Percentiles rank a stretch among this genome's conserved stretches.
These are phyloP conservation scores for Hyperoplus immaculatus DNA, from an alignment of 2,797 vertebrate genomes.

Conservation along the genomic window DNA sequence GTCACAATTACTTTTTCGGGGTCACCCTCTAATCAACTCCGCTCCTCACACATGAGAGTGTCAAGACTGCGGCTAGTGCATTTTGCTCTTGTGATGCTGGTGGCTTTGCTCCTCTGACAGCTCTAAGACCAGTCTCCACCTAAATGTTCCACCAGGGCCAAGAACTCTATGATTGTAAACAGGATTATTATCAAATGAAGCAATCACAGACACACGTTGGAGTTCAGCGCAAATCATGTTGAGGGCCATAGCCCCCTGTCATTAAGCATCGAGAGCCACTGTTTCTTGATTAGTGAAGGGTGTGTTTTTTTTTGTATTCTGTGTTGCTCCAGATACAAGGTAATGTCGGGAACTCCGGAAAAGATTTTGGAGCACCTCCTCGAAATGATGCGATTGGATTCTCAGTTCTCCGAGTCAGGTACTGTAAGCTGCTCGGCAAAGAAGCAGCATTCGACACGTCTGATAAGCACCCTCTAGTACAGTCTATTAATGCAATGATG, in stretches of 20 bases:
- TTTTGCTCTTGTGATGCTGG: conserved; percentile 48
- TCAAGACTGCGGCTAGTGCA: conserved; percentile 57
- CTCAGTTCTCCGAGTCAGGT: conserved; percentile 91
- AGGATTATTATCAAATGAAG: conserved; percentile 76
- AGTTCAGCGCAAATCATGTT: conserved; percentile 62
- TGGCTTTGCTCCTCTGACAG: conserved; percentile 34
- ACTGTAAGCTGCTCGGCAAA: conserved; percentile 29
- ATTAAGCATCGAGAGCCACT: conserved; percentile 62
- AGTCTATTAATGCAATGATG: conserved; percentile 28
- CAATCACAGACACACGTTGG: conserved; percentile 68
- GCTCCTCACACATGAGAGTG: conserved; percentile 63
- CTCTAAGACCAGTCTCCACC: conserved; percentile 57
- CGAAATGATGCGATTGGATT: conserved; percentile 96
- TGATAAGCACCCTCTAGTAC: conserved; percentile 34
- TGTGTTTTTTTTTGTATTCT: conserved; percentile 59
- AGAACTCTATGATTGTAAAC: conserved; percentile 74
- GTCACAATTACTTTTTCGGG: conserved; percentile 72
- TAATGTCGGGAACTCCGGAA: conserved; percentile 98
- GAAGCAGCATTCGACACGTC: conserved; percentile 15
- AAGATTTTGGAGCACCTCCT: conserved; percentile 99
- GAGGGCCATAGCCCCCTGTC: conserved; percentile 56
- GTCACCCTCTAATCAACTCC: conserved; percentile 79
- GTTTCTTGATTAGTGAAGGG: conserved; percentile 75
- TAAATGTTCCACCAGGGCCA: conserved; percentile 58
- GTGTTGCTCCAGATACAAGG: conserved; percentile 91